Evolutionary conservation across 2,113 vertebrate genomes (phyloP).

Genomic region (Burhinus oedicnemus): DNA sequence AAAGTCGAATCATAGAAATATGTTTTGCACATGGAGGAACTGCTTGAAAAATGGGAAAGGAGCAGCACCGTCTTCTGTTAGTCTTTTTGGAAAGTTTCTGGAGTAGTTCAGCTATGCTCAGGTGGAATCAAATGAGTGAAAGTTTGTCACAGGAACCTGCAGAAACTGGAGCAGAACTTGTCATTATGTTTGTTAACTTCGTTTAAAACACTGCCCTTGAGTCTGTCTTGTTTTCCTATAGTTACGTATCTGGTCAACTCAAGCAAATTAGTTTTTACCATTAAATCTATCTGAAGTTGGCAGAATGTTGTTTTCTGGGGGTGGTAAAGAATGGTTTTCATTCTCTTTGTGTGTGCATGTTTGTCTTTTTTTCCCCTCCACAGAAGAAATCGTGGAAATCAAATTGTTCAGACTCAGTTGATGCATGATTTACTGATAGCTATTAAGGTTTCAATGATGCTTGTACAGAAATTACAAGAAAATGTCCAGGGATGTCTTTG

Average conservation of each 20-base stretch:
- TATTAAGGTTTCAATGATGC: constrained; percentile 87
- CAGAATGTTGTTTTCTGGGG: neutral
- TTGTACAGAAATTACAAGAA: constrained; percentile 85
- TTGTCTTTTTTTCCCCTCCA: neutral
- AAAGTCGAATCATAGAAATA: neutral
- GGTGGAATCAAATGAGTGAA: neutral
- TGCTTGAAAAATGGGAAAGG: neutral
- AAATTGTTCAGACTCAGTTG: constrained; percentile 85
- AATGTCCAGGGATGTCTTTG: constrained; percentile 60
- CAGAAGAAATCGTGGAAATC: constrained; percentile 84
- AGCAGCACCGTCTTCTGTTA: neutral
- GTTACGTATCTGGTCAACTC: neutral
- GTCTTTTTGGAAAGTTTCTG: neutral
- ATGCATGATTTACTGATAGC: constrained; percentile 88
- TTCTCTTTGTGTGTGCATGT: neutral
- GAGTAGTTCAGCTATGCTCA: neutral
- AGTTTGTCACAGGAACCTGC: neutral
- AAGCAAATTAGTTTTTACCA: neutral
- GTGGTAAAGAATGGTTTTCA: neutral
- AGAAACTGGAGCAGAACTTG: neutral
- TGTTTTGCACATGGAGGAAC: fast-evolving
- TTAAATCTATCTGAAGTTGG: neutral
- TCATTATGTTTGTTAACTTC: neutral
- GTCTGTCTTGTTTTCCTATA: neutral
- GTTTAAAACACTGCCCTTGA: neutral